Evolutionary conservation across 2,888 invertebrate species (phyloP).

Genomic region (Polietes domitor): DNA sequence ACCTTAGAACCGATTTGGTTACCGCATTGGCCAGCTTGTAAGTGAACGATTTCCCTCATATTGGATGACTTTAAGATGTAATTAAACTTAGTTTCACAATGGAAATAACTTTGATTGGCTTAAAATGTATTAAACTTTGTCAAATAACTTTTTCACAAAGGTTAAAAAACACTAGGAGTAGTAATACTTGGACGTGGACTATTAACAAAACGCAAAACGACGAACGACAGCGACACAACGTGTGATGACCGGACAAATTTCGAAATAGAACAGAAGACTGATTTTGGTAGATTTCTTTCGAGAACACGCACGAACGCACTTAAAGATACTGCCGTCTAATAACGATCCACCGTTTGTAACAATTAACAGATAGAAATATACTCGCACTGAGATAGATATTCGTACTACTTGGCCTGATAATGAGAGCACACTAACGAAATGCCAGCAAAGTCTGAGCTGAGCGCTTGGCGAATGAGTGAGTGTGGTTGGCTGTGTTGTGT

Average conservation of each 20-base stretch:
- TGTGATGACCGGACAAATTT: conserved; percentile 29
- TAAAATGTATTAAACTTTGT: not conserved
- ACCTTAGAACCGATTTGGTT: conserved; percentile 97
- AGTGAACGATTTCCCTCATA: conserved; percentile 96
- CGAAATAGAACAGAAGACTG: not conserved
- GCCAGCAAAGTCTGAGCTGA: not conserved
- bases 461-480: not conserved
- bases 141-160: not conserved
- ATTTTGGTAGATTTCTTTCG: conserved; percentile 8
- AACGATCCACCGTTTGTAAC: conserved; percentile 57
- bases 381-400: conserved; percentile 38
- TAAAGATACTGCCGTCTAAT: conserved; percentile 52
- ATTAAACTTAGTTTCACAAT: conserved; percentile 20
- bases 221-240: conserved; percentile 18
- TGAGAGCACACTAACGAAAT: conserved; percentile 25
- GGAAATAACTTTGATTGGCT: conserved; percentile 46
- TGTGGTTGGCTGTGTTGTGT: not conserved
- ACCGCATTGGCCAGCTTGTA: conserved; percentile 95
- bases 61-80: conserved; percentile 67
- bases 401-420: conserved; percentile 22
- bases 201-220: not conserved
- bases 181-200: not conserved
- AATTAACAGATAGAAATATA: conserved; percentile 62
- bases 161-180: not conserved
- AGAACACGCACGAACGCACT: conserved; percentile 62